Evolutionary conservation across 2,113 vertebrate species (phyloP), one percentile per base, ranked within the genome.

Genomic region (Pseudopodoces humilis): DNA sequence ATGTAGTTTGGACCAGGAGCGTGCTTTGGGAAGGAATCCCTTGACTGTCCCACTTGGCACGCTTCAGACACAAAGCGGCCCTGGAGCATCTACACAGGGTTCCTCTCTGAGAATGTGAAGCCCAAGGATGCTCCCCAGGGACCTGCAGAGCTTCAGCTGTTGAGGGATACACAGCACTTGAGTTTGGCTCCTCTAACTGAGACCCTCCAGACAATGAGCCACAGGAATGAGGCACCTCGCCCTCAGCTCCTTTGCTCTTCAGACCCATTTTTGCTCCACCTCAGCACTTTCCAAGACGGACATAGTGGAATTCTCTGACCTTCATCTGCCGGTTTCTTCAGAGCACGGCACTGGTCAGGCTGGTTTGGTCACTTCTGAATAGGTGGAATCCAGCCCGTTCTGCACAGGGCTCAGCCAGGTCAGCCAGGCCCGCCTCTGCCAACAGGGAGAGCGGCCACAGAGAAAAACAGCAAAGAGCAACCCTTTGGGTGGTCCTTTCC

Each of bases 391-490:
- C 64, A 71, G 79, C 30, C 67, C 1, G 0, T 25, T 62, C 12
- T 64, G 44, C 50, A 5, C 1, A 1, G 37, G 44, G 53, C 76
- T 75, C 22, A 4, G 69, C 46, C 52, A 11, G 83, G 62, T 71
- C 62, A 74, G 47, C 46, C 74, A 79, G 83, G 43, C 35, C 77
- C 33, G 53, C 75, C 39, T n/a, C 59, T 74, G 87, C 55, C 37
- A 7, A 5, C 0, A 3, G 62, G 20, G 58, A 47, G 44, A 75
- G 17, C 0, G 0, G 25, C 47, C 1, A 0, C 27, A 81, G 56
- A 55, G 35, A 33, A 24, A 72, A 76, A 50, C 0, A 4, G 65
- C 4, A 0, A 24, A 35, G 70, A 43, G 52, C 71, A 52, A 46
- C 35, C 72, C 28, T 72, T 60, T 5, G 28, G 78, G 55, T 69